Conservation (phyloP, 1,140 invertebrate genomes). For the Pseudomyrmex dendroicus region DNA sequence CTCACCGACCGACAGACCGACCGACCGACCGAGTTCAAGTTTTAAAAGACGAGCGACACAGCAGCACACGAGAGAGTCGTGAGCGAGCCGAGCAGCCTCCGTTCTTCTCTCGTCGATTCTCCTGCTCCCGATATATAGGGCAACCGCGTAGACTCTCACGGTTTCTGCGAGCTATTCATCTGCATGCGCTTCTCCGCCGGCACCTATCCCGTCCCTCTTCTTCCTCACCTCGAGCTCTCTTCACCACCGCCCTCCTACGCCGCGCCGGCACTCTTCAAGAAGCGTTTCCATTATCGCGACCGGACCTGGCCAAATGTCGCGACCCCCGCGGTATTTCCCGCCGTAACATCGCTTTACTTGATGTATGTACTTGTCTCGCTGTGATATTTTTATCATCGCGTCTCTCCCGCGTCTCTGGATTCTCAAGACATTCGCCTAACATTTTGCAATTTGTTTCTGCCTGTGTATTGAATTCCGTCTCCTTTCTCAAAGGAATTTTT, state of each 20-base stretch:
- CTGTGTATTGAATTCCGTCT: conserved; percentile 27
- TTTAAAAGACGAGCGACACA: conserved; percentile 76
- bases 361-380: conserved; percentile 55
- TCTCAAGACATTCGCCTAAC: conserved; percentile 37
- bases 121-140: conserved; percentile 83
- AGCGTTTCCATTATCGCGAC: conserved; percentile 58
- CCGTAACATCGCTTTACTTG: conserved; percentile 44
- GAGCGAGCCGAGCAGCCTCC: conserved; percentile 71
- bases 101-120: conserved; percentile 61
- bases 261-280: conserved; percentile 57
- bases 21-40: conserved; percentile 76
- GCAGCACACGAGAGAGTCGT: conserved; percentile 75
- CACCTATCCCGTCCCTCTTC: conserved; percentile 4
- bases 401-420: conserved; percentile 5
- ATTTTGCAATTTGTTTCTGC: conserved; percentile 32
- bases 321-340: conserved; percentile 54
- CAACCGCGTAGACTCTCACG: conserved; percentile 83
- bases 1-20: conserved; percentile 15
- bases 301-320: conserved; percentile 59
- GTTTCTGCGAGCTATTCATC: conserved; percentile 84
- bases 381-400: conserved; percentile 49
- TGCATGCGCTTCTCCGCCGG: conserved; percentile 76
- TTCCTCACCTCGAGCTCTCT: background rate
- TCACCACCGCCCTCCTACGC: conserved; percentile 1
- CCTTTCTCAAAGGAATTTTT: background rate